phyloP scores from a whole-genome alignment of 1,140 invertebrate genomes.

The Lasioglossum albipes region DNA sequence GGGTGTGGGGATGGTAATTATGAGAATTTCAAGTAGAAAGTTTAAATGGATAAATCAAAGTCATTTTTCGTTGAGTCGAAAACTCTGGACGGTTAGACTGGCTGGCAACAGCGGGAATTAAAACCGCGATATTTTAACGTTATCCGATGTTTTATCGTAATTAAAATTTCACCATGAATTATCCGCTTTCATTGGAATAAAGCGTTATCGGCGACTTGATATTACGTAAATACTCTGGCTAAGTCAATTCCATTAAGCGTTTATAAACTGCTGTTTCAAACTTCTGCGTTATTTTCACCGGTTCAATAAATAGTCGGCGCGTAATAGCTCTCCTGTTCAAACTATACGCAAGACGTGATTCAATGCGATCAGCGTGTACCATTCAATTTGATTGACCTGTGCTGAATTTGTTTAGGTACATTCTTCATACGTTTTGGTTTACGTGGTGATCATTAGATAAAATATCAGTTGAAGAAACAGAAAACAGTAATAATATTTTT shows the following conservation, averaged over 20 bases:
- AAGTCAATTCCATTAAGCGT: neutral
- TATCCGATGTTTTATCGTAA: constrained; percentile 40
- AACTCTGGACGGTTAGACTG: constrained; percentile 3
- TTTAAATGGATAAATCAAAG: constrained; percentile 44
- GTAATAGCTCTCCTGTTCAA: neutral
- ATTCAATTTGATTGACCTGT: neutral
- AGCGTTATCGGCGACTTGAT: constrained; percentile 1
- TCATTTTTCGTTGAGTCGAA: constrained; percentile 11
- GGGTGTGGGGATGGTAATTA: neutral
- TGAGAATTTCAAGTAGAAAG: constrained; percentile 32
- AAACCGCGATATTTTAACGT: constrained; percentile 35
- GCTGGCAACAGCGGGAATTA: constrained; percentile 29
- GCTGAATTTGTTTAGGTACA: neutral
- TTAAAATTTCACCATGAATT: constrained; percentile 32
- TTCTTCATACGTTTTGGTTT: too few species aligned
- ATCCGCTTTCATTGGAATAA: constrained; percentile 3
- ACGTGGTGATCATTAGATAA: too few species aligned
- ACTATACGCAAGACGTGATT: neutral
- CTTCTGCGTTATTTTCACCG: neutral
- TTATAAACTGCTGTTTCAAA: too few species aligned
- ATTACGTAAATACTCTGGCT: constrained; percentile 21
- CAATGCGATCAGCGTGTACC: neutral
- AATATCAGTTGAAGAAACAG: too few species aligned
- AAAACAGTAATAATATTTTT: too few species aligned
- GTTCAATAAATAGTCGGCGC: too few species aligned